A percentile compares a stretch with the other conserved stretches of the same genome.
These are phyloP conservation scores for Campaea margaritaria DNA, from an alignment of 2,888 invertebrate species.

Conservation along the genomic window DNA sequence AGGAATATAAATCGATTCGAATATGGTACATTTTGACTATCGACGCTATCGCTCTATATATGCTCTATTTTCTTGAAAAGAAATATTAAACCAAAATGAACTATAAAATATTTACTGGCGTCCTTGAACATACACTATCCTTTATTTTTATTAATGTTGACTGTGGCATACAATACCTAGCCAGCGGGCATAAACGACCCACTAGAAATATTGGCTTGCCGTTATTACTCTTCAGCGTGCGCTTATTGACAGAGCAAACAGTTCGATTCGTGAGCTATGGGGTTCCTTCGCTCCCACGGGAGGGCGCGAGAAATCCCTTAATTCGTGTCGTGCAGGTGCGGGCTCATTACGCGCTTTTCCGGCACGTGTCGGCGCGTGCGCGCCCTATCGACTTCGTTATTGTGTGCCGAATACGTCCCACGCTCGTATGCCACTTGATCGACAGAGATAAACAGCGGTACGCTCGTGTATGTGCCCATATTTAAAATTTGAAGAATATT, in stretches of 20 bases:
- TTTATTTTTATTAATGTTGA: background rate
- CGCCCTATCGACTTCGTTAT: slow-evolving; percentile 60
- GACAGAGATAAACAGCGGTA: slow-evolving; percentile 46
- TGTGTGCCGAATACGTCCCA: slow-evolving; percentile 59
- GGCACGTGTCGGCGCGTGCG: slow-evolving; percentile 80
- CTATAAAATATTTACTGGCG: too few relatives aligned
- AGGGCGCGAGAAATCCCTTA: slow-evolving; percentile 85
- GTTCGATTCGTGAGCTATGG: slow-evolving; percentile 56
- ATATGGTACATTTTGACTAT: too few relatives aligned
- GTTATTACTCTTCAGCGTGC: slow-evolving; percentile 65
- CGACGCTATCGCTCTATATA: too few relatives aligned
- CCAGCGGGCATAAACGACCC: slow-evolving; percentile 52
- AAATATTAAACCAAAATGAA: too few relatives aligned
- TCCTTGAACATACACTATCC: too few relatives aligned
- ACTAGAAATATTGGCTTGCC: slow-evolving; percentile 59
- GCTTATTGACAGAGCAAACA: slow-evolving; percentile 77
- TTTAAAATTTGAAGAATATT: too few relatives aligned
- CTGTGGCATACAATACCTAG: slow-evolving; percentile 51
- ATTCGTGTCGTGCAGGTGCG: slow-evolving; percentile 82
- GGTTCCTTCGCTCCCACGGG: slow-evolving; percentile 77
- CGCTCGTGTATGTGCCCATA: too few relatives aligned
- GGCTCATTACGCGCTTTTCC: slow-evolving; percentile 80
- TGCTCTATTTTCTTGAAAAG: too few relatives aligned
- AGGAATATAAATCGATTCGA: slow-evolving; percentile 11
- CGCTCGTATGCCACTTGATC: slow-evolving; percentile 64